Evolutionary conservation across 2,888 invertebrate species (phyloP).

Genomic region (Lasius platythorax): DNA sequence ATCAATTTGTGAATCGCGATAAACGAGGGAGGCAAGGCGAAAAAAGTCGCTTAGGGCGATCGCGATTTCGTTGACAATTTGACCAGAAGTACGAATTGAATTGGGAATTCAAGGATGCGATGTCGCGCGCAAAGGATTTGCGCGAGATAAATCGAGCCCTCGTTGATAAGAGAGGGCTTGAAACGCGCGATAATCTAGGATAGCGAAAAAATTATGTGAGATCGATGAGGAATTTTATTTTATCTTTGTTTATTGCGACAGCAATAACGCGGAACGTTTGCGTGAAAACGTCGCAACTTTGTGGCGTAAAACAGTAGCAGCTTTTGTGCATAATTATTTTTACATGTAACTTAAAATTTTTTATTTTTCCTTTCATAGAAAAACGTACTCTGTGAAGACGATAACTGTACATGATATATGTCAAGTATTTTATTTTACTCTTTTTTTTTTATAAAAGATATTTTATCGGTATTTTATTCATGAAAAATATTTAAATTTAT

Average conservation of each 20-base stretch:
- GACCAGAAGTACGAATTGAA: not conserved
- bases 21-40: not conserved
- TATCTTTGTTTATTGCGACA: not conserved
- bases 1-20: slow-evolving; percentile 29
- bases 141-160: slow-evolving; percentile 1
- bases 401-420: not conserved
- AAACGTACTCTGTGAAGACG: not conserved
- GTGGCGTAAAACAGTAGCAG: not conserved
- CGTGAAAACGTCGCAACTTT: slow-evolving; percentile 38
- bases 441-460: slow-evolving; percentile 11
- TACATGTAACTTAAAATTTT: not conserved
- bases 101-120: not conserved
- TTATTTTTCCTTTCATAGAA: not conserved
- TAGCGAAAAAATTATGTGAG: not conserved
- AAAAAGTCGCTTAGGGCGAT: not conserved
- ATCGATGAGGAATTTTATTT: slow-evolving; percentile 29
- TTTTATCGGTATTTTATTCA: not conserved
- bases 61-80: slow-evolving; percentile 20
- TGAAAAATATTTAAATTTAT: not conserved
- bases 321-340: slow-evolving; percentile 3
- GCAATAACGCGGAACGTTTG: not conserved
- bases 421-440: not conserved
- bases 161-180: not conserved
- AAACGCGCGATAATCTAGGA: not conserved
- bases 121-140: not conserved